A percentile compares a stretch with the other conserved stretches of the same genome.
phyloP scores from a whole-genome alignment of 35 echinoderm and acorn worm genomes.

The Apostichopus californicus region DNA sequence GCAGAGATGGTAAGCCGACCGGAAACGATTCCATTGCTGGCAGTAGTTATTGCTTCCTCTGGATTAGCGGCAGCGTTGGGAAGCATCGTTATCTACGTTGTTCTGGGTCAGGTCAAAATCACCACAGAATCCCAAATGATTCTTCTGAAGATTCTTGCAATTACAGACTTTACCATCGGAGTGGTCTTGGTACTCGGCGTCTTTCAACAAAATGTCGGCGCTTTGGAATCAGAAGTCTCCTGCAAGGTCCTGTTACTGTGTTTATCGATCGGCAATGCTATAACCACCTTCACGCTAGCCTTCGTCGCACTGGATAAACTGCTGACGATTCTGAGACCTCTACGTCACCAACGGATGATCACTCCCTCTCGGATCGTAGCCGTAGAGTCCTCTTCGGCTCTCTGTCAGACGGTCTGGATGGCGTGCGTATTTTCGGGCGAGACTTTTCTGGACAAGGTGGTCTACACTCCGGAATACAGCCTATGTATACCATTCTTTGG shows the following conservation, averaged over 20 bases:
- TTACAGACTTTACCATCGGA: neutral
- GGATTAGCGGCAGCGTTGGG: neutral
- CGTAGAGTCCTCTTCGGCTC: neutral
- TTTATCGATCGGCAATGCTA: neutral
- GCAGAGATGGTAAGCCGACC: no score
- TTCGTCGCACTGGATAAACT: slow-evolving; percentile 4
- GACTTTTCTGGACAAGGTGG: neutral
- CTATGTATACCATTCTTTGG: neutral
- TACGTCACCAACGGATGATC: neutral
- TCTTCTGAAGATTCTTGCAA: neutral
- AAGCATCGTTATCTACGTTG: neutral
- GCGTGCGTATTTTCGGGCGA: neutral
- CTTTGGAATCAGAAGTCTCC: neutral
- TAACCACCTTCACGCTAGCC: neutral
- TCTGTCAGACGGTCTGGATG: neutral
- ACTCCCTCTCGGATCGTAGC: neutral
- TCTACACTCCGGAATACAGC: neutral
- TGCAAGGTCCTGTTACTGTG: neutral
- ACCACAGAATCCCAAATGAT: neutral
- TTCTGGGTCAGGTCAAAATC: neutral
- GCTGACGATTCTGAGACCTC: neutral
- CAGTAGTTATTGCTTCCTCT: neutral
- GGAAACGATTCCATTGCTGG: no score
- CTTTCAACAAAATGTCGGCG: neutral
- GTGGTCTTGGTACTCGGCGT: neutral